phyloP scores from a whole-genome alignment of 2,113 vertebrate species.

The Plectropomus leopardus region DNA sequence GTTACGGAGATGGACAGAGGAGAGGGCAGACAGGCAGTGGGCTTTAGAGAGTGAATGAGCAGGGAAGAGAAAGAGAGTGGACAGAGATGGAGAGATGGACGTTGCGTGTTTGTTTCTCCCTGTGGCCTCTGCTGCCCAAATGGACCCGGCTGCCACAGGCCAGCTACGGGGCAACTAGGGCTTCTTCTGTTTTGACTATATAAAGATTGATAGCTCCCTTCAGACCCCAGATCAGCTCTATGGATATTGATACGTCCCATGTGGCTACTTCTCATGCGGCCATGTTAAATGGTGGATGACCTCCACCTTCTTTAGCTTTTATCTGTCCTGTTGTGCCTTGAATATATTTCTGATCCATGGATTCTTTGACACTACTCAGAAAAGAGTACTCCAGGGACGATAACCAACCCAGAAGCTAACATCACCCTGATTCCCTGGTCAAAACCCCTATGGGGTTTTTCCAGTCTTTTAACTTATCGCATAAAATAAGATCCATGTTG shows the following conservation, averaged over 20 bases:
- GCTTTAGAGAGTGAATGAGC: constrained; percentile 30
- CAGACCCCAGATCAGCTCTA: constrained; percentile 48
- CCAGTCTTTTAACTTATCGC: too few relatives aligned
- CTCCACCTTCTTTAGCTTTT: constrained; percentile 13
- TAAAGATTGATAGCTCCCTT: constrained; percentile 67
- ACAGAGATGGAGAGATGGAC: constrained; percentile 15
- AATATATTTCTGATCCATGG: constrained; percentile 7
- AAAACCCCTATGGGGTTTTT: too few relatives aligned
- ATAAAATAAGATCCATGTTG: too few relatives aligned
- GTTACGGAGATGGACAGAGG: constrained; percentile 55
- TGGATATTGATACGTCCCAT: constrained; percentile 57
- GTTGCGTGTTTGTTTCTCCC: constrained; percentile 62
- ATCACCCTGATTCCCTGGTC: too few relatives aligned
- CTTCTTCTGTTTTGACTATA: constrained; percentile 59
- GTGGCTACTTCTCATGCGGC: constrained; percentile 45
- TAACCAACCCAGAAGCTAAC: too few relatives aligned
- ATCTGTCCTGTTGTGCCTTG: constrained; percentile 16
- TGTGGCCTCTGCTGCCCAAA: constrained; percentile 53
- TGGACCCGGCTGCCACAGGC: constrained; percentile 35
- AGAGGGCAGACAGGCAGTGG: constrained; percentile 55
- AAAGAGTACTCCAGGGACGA: too few relatives aligned
- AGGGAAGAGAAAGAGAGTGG: constrained; percentile 18
- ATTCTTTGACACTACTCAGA: background rate
- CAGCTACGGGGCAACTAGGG: constrained; percentile 29
- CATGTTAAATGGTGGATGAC: constrained; percentile 34